A percentile compares a stretch with the other conserved stretches of the same genome.
These are phyloP conservation scores for Drosophila paulistorum DNA, from an alignment of 1,140 invertebrate species.

Conservation along the genomic window DNA sequence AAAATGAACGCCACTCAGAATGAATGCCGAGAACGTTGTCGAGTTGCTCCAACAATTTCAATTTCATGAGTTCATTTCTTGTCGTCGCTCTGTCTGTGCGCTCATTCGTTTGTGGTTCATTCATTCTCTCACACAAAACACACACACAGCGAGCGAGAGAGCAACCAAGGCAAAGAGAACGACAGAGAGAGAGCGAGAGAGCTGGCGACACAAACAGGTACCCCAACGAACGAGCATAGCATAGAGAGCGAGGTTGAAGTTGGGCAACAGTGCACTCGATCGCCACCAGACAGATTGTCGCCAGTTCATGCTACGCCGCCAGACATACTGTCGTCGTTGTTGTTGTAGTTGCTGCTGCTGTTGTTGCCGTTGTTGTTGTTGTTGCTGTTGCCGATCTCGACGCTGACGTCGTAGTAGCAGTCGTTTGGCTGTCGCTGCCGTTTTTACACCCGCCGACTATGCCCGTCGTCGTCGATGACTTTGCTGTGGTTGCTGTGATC, in stretches of 20 bases:
- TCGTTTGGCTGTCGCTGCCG: background rate
- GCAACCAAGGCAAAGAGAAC: background rate
- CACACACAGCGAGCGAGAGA: background rate
- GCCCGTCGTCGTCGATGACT: conserved; percentile 9
- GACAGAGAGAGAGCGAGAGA: background rate
- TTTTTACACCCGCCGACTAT: conserved; percentile 2
- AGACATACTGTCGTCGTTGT: conserved; percentile 87
- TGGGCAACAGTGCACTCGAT: conserved; percentile 88
- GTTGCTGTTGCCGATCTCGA: too few relatives aligned
- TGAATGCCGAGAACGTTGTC: conserved; percentile 2
- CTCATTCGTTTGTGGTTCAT: conserved; percentile 38
- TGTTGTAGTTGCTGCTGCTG: conserved; percentile 36
- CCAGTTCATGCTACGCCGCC: conserved; percentile 87
- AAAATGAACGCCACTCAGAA: conserved; percentile 21
- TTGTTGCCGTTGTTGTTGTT: too few relatives aligned
- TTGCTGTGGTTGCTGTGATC: conserved; percentile 20
- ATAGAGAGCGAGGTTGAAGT: conserved; percentile 74
- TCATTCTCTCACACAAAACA: conserved; percentile 36
- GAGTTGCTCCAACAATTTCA: conserved; percentile 26
- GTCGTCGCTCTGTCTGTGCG: conserved; percentile 65
- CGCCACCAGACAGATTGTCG: conserved; percentile 94
- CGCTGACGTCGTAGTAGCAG: too few relatives aligned
- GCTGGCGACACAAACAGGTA: conserved; percentile 37
- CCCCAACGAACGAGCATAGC: conserved; percentile 61
- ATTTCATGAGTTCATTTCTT: conserved; percentile 50